Percentiles rank a stretch among this genome's conserved stretches.
Evolutionary conservation across 1,140 invertebrate species (phyloP).

Genomic region (Macrobrachium rosenbergii): DNA sequence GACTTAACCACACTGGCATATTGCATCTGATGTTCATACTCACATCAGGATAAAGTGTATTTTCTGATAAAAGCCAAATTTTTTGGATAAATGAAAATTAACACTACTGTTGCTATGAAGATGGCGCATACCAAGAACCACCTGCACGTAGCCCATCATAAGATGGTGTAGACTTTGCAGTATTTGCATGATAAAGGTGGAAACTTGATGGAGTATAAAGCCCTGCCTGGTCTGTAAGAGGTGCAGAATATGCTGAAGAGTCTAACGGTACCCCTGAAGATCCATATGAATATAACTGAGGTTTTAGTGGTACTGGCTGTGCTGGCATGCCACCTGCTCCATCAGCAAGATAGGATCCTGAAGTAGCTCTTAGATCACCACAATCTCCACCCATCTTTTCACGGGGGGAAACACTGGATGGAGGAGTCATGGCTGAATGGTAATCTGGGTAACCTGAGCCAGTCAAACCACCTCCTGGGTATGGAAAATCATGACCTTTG

Average conservation of each 20-base stretch:
- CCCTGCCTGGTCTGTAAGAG: slow-evolving; percentile 81
- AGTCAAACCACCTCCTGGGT: slow-evolving; percentile 46
- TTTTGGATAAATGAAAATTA: slow-evolving; percentile 4
- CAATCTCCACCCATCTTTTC: slow-evolving; percentile 78
- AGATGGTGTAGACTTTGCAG: slow-evolving; percentile 76
- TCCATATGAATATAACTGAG: slow-evolving; percentile 85
- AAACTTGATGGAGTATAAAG: slow-evolving; percentile 88
- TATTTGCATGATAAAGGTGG: slow-evolving; percentile 85
- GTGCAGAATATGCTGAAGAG: slow-evolving; percentile 71
- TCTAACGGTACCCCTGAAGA: slow-evolving; percentile 50
- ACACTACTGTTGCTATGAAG: slow-evolving; percentile 74
- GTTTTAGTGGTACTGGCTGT: slow-evolving; percentile 86
- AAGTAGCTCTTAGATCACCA: slow-evolving; percentile 30
- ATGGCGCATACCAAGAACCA: slow-evolving; percentile 83
- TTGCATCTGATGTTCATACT: slow-evolving; percentile 30
- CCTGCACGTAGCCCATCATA: slow-evolving; percentile 72
- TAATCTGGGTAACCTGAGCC: slow-evolving; percentile 68
- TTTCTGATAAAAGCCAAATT: neutral
- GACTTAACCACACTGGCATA: slow-evolving; percentile 28
- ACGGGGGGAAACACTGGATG: slow-evolving; percentile 92
- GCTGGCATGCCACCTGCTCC: slow-evolving; percentile 70
- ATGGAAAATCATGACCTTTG: slow-evolving; percentile 60
- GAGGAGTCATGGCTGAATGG: slow-evolving; percentile 91
- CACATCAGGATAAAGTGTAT: slow-evolving; percentile 9
- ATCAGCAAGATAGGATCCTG: slow-evolving; percentile 45